Evolutionary conservation across 2,797 vertebrate genomes (phyloP).

Genomic region (Lepidocolaptes lacrymiger): DNA sequence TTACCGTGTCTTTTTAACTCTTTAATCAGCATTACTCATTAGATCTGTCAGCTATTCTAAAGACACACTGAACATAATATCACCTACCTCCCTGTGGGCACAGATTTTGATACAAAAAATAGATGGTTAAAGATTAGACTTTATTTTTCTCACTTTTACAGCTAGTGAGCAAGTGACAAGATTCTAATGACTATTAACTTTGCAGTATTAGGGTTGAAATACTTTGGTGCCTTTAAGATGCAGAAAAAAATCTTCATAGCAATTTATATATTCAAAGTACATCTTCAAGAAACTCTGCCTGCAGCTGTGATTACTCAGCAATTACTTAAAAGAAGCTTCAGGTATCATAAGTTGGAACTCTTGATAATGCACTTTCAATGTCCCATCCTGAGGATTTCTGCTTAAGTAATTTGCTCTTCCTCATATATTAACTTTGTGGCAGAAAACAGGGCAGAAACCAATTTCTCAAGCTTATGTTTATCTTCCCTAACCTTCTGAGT

Average conservation of each 20-base stretch:
- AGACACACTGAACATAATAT: neutral
- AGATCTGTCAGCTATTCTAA: neutral
- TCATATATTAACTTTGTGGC: neutral
- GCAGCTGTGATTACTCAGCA: constrained; percentile 42
- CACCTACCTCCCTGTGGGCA: neutral
- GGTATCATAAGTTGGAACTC: neutral
- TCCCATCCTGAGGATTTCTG: neutral
- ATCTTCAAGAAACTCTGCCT: neutral
- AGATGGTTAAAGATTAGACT: neutral
- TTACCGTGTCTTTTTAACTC: neutral
- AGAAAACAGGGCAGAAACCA: neutral
- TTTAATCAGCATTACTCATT: neutral
- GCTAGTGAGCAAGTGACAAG: neutral
- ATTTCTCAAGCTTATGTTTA: neutral
- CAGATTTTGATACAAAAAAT: neutral
- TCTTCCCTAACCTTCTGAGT: neutral
- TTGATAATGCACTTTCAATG: neutral
- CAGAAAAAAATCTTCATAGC: neutral
- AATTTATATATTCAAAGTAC: constrained; percentile 35
- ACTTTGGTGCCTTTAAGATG: neutral
- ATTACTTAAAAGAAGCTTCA: constrained; percentile 32
- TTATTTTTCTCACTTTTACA: neutral
- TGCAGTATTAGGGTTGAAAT: neutral
- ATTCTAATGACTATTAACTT: neutral
- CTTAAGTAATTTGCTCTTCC: neutral